Conservation (phyloP, 2,797 vertebrate genomes). For the Sciurus carolinensis region DNA sequence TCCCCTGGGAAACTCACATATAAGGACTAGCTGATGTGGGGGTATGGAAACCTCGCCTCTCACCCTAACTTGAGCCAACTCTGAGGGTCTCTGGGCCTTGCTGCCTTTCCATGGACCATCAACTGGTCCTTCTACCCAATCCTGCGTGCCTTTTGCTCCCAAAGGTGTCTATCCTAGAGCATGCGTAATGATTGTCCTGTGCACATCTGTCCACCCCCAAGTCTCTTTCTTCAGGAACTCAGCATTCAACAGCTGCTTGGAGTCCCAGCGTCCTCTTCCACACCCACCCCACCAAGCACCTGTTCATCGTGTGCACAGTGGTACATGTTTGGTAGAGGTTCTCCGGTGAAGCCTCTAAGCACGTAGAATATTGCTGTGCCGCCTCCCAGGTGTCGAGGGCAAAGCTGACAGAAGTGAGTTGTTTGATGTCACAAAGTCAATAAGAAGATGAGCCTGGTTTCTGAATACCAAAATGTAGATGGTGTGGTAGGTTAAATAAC, state of each 20-base stretch:
- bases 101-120: background rate
- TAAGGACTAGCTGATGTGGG: background rate
- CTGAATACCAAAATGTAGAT: background rate
- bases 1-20: background rate
- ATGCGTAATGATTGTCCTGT: background rate
- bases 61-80: background rate
- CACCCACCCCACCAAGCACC: background rate
- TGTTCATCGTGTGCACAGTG: fast-evolving
- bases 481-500: background rate
- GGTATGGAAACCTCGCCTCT: background rate
- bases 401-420: background rate
- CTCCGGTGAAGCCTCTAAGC: background rate
- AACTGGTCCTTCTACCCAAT: background rate
- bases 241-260: too few species aligned
- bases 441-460: background rate
- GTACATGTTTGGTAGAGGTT: background rate
- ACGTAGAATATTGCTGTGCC: background rate
- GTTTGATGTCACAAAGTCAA: background rate
- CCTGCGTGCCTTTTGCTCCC: too few species aligned
- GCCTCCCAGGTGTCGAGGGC: background rate
- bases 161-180: background rate
- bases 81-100: background rate
- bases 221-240: background rate
- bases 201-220: background rate
- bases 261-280: background rate